Evolutionary conservation across 2,797 vertebrate species (phyloP).

Genomic region (Thamnophis elegans): DNA sequence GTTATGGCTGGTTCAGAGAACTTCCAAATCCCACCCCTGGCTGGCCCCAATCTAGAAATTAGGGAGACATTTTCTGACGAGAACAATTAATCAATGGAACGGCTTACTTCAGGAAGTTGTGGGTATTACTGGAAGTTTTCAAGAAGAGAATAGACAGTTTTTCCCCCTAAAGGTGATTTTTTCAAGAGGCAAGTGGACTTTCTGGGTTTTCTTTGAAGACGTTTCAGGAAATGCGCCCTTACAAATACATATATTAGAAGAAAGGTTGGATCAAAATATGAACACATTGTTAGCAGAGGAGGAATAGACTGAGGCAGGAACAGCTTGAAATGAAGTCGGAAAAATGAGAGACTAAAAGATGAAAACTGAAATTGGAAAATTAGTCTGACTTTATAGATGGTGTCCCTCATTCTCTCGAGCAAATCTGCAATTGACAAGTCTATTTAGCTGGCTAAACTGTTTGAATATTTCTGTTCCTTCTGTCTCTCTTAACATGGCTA

Average conservation of each 20-base stretch:
- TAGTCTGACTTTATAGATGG: not conserved
- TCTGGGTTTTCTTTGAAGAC: too few relatives aligned
- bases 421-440: not conserved
- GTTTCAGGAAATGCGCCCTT: not conserved
- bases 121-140: too few relatives aligned
- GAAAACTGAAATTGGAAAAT: not conserved
- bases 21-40: too few relatives aligned
- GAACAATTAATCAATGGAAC: too few relatives aligned
- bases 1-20: too few relatives aligned
- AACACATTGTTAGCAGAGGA: not conserved
- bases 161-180: too few relatives aligned
- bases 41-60: too few relatives aligned
- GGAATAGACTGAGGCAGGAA: not conserved
- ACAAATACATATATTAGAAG: not conserved
- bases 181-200: too few relatives aligned
- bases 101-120: too few relatives aligned
- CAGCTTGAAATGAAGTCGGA: not conserved
- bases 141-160: too few relatives aligned
- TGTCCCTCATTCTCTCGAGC: not conserved
- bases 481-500: not conserved
- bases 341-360: not conserved
- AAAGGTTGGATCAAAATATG: not conserved
- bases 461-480: not conserved
- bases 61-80: too few relatives aligned
- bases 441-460: not conserved